Percentiles rank a stretch among this genome's conserved stretches.
Evolutionary conservation across 2,888 invertebrate genomes (phyloP).

Genomic region (Ophion costatus): DNA sequence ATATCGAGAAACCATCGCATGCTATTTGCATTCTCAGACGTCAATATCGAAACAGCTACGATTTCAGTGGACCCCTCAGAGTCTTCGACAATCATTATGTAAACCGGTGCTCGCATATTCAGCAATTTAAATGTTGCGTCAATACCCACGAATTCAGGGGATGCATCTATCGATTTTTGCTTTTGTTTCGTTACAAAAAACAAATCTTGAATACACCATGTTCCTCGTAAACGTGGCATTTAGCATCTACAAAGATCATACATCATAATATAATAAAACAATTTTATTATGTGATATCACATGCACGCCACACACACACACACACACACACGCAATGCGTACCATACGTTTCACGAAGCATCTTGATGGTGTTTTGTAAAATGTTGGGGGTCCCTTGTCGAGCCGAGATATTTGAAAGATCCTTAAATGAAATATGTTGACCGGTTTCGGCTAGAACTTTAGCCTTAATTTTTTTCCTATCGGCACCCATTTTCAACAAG

Average conservation of each 20-base stretch:
- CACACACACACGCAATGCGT: constrained; percentile 20
- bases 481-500: constrained; percentile 44
- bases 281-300: constrained; percentile 1
- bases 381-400: constrained; percentile 30
- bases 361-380: constrained; percentile 21
- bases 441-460: constrained; percentile 6
- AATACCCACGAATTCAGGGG: constrained; percentile 66
- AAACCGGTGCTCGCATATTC: too few species aligned
- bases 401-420: constrained; percentile 46
- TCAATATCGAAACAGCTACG: too few species aligned
- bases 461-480: constrained; percentile 39
- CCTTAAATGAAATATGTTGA: constrained; percentile 37
- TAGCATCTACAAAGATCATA: constrained; percentile 26
- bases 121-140: constrained; percentile 63
- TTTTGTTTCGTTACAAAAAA: constrained; percentile 53
- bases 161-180: constrained; percentile 60
- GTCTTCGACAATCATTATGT: too few species aligned
- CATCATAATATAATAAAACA: neutral
- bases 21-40: constrained; percentile 55
- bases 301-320: neutral
- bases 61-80: too few species aligned
- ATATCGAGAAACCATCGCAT: constrained; percentile 58
- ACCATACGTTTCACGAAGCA: constrained; percentile 41
- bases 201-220: constrained; percentile 48
- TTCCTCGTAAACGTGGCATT: constrained; percentile 43